Percentiles rank a stretch among this genome's conserved stretches.
phyloP scores from a whole-genome alignment of 2,113 vertebrate genomes.

The Typhlomys cinereus region DNA sequence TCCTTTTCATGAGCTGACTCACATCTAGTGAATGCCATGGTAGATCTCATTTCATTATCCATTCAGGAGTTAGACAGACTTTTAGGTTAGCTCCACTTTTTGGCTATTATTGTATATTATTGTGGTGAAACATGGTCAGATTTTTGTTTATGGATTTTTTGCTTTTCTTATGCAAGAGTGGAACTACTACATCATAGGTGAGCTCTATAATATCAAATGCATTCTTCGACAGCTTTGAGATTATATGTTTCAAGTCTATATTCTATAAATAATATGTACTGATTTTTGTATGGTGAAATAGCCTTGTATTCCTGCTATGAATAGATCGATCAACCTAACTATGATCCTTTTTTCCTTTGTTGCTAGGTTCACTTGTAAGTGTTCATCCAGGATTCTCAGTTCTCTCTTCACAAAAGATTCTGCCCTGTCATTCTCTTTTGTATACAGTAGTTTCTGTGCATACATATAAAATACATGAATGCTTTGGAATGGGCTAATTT shows the following conservation, averaged over 20 bases:
- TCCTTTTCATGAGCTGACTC: background rate
- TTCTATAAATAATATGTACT: background rate
- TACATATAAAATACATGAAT: no score
- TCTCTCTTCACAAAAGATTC: background rate
- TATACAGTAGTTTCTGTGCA: background rate
- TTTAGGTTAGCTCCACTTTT: background rate
- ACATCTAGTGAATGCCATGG: background rate
- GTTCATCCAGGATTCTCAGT: background rate
- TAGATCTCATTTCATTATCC: background rate
- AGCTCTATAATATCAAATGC: background rate
- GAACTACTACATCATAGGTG: background rate
- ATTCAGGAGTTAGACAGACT: background rate
- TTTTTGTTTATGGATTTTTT: background rate
- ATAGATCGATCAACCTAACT: background rate
- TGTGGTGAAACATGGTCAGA: background rate
- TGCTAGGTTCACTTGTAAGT: background rate
- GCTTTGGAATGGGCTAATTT: no score
- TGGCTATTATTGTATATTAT: background rate
- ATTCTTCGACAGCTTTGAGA: background rate
- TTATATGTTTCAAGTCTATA: background rate
- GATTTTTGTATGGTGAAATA: background rate
- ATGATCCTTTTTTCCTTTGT: background rate
- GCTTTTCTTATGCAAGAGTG: background rate
- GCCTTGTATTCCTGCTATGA: background rate
- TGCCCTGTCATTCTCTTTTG: background rate